Percentiles rank a stretch among this genome's conserved stretches.
These are phyloP conservation scores for Hydrophis major DNA, from an alignment of 2,797 vertebrate genomes.

Conservation along the genomic window DNA sequence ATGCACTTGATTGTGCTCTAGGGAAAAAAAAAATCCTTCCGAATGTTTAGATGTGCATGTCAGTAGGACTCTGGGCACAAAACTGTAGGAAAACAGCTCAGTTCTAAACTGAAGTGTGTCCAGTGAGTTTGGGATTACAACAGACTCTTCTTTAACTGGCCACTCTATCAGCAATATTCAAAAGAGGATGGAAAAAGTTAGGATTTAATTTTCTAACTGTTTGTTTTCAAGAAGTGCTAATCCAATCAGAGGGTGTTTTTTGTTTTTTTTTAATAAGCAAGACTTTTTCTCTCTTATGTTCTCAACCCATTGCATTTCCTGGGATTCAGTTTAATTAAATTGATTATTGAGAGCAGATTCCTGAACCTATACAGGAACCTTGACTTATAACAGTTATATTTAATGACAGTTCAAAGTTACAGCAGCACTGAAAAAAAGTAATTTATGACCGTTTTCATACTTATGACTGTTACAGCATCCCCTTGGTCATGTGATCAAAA, in stretches of 20 bases:
- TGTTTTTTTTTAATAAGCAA: not conserved
- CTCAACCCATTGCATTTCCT: not conserved
- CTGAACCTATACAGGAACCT: not conserved
- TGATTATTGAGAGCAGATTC: not conserved
- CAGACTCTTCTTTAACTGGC: not conserved
- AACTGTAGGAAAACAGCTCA: not conserved
- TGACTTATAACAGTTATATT: not conserved
- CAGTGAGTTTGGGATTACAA: not conserved
- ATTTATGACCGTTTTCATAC: not conserved
- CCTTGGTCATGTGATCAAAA: not conserved
- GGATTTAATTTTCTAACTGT: not conserved
- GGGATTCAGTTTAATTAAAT: not conserved
- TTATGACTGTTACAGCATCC: not conserved
- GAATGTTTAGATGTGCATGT: not conserved
- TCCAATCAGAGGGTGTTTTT: not conserved
- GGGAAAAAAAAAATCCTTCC: not conserved
- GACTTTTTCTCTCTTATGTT: not conserved
- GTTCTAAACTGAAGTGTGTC: not conserved
- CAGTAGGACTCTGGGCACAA: not conserved
- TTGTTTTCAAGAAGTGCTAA: not conserved
- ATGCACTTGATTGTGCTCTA: not conserved
- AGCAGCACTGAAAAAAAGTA: not conserved
- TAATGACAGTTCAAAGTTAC: not conserved
- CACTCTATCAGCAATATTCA: not conserved
- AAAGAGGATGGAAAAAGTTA: not conserved